Evolutionary conservation across 2,113 vertebrate genomes (phyloP).

Genomic region (Puma concolor): DNA sequence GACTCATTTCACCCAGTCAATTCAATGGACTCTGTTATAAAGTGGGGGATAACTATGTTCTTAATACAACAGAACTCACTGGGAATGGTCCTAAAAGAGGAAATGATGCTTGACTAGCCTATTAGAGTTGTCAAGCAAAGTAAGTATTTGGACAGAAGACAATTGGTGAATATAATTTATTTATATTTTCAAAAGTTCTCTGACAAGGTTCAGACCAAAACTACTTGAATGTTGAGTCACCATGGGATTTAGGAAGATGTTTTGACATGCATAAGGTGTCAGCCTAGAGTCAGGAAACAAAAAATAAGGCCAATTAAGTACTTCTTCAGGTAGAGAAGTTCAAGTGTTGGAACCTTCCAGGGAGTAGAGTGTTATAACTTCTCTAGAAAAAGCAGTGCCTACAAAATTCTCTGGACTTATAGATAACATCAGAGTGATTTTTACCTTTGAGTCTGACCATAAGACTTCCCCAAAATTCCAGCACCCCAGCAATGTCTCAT

Average conservation of each 20-base stretch:
- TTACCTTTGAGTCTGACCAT: neutral
- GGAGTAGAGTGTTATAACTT: neutral
- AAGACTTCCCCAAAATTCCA: neutral
- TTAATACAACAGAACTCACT: neutral
- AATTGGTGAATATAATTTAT: neutral
- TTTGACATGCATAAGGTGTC: neutral
- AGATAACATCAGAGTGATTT: neutral
- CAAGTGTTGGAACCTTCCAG: neutral
- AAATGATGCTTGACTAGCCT: constrained; percentile 4
- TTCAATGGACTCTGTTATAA: neutral
- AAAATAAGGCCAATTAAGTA: neutral
- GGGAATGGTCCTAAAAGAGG: neutral
- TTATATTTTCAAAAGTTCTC: constrained; percentile 30
- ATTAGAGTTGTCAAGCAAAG: neutral
- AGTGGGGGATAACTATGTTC: neutral
- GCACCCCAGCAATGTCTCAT: neutral
- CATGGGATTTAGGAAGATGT: neutral
- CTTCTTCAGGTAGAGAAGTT: neutral
- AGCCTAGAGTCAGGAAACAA: neutral
- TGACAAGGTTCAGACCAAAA: neutral
- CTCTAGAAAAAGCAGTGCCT: neutral
- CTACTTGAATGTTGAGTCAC: constrained; percentile 13
- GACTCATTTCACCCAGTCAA: neutral
- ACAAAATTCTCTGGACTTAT: neutral
- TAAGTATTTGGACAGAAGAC: neutral